phyloP scores from a whole-genome alignment of 2,888 invertebrate genomes.

The Leucania comma region DNA sequence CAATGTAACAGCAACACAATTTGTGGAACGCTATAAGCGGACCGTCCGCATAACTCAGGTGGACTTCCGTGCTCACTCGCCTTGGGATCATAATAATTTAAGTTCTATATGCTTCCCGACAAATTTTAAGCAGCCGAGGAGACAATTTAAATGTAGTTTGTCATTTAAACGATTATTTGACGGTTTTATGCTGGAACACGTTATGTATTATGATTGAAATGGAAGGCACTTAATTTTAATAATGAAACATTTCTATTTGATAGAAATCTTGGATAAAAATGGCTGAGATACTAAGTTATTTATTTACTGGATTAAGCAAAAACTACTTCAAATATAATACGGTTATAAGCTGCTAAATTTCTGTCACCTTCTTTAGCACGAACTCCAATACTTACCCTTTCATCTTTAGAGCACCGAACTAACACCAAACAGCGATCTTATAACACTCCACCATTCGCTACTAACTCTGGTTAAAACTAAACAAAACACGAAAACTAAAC shows the following conservation, averaged over 20 bases:
- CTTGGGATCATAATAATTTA: slow-evolving; percentile 58
- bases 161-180: slow-evolving; percentile 29
- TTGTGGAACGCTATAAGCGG: slow-evolving; percentile 36
- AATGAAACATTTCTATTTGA: slow-evolving; percentile 10
- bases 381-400: slow-evolving; percentile 23
- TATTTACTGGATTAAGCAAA: not conserved
- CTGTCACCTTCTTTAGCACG: not conserved
- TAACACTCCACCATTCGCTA: slow-evolving; percentile 14
- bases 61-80: slow-evolving; percentile 52
- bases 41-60: slow-evolving; percentile 56
- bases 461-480: slow-evolving; percentile 17
- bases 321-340: not conserved
- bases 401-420: slow-evolving; percentile 14
- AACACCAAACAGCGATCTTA: slow-evolving; percentile 5
- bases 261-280: not conserved
- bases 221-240: slow-evolving; percentile 3
- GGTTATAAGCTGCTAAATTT: not conserved
- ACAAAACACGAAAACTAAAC: not conserved
- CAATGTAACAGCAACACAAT: slow-evolving; percentile 35
- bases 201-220: slow-evolving; percentile 40
- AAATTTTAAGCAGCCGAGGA: slow-evolving; percentile 24
- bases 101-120: slow-evolving; percentile 31
- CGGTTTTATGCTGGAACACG: slow-evolving; percentile 9
- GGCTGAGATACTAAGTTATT: not conserved
- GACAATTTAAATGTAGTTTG: slow-evolving; percentile 40